Evolutionary conservation across 1,140 invertebrate genomes (phyloP), one percentile per base, ranked within the genome.

Genomic region (Nephila pilipes): DNA sequence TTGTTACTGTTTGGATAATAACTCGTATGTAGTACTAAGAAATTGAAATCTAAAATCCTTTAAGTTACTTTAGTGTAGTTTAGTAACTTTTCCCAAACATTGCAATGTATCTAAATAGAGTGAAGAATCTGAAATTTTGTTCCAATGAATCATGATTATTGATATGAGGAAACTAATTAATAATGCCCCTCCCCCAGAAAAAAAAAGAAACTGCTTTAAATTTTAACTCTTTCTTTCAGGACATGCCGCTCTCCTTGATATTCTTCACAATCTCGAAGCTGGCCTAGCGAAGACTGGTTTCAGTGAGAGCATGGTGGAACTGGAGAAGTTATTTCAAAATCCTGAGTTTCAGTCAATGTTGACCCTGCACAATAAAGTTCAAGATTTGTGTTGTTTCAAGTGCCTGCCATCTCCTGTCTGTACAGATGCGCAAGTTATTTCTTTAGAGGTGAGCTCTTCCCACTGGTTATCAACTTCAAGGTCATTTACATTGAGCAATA

Each of bases 301-400:
- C 25, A 10, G 29, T 1, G 95, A 95, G 32, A 97, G 98, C 93
- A 97, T 99, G 4, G 97, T 97, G 14, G 97, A 97, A 2, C 97
- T 99, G 32, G 97, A 98, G 92, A 97, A 97, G 60, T 96, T 99
- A 29, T 96, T 99, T 94, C 96, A 97, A 12, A 97, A 97, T 93
- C 97, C 97, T n/a, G 97, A 97, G 94, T 98, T 99, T 94, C 97
- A 97, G 65, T 97, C 97, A 57, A 98, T 98, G 16, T 95, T 98
- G 69, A 96, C 97, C 54, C 97, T 97, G 6, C 97, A 98, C 94
- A 97, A 97, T 80, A 97, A 97, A 46, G 97, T 98, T 57, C 96
- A 97, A 81, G 96, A 97, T 92, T 96, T 96, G 94, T 95, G 95
- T 95, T 96, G 95, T 94, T 95, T 95, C 92, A 95, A 95, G 81